Evolutionary conservation across 2,113 vertebrate species (phyloP).

Genomic region (Muntiacus muntjak): DNA sequence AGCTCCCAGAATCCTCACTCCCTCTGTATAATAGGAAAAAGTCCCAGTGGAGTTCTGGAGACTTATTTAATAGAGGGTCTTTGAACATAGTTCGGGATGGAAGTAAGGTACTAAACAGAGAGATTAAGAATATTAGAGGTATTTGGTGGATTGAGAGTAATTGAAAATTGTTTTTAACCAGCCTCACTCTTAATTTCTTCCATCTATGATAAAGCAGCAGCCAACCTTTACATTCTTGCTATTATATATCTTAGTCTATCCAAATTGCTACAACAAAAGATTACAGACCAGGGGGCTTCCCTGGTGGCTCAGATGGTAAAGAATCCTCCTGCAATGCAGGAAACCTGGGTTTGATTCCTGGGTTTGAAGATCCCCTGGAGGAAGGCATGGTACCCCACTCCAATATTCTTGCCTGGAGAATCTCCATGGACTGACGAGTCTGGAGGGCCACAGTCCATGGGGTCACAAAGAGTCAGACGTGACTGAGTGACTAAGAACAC

Average conservation of each 20-base stretch:
- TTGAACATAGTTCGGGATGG: neutral
- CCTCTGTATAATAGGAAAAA: neutral
- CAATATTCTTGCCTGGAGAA: neutral
- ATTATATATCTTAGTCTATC: neutral
- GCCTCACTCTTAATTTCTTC: neutral
- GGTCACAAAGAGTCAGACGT: neutral
- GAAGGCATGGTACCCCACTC: neutral
- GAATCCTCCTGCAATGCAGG: neutral
- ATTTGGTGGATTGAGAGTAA: neutral
- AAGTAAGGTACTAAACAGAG: neutral
- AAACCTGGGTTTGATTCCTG: accelerated
- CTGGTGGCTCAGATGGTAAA: neutral
- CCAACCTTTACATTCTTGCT: neutral
- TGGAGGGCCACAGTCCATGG: neutral
- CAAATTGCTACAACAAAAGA: neutral
- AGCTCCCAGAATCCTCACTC: neutral
- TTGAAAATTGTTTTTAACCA: neutral
- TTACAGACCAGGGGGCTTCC: neutral
- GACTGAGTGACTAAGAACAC: neutral
- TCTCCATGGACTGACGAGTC: neutral
- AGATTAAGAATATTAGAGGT: neutral
- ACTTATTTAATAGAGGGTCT: neutral
- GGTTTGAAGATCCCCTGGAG: neutral
- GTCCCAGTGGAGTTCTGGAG: neutral
- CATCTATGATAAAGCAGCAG: neutral